A percentile compares a stretch with the other conserved stretches of the same genome.
phyloP scores from a whole-genome alignment of 1,140 invertebrate genomes.

The Saxidomus purpurata region DNA sequence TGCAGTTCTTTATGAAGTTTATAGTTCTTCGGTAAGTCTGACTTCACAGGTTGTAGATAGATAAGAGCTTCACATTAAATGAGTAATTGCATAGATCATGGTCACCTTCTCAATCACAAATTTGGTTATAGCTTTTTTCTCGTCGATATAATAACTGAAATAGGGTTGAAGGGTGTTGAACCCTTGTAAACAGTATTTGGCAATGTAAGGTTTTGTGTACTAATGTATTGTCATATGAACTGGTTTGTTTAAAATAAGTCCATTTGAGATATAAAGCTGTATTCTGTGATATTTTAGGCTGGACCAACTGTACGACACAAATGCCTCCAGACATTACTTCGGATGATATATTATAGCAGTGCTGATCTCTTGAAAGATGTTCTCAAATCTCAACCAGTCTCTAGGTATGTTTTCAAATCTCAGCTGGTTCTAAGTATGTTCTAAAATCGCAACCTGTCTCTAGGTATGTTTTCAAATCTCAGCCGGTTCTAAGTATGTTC shows the following conservation, averaged over 20 bases:
- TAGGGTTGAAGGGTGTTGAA: too few species aligned
- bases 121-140: too few species aligned
- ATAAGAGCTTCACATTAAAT: too few species aligned
- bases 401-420: conserved; percentile 85
- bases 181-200: too few species aligned
- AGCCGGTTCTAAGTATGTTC: conserved; percentile 86
- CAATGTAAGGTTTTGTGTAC: too few species aligned
- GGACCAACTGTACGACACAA: conserved; percentile 99
- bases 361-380: conserved; percentile 93
- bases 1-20: conserved; percentile 96
- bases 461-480: conserved; percentile 78
- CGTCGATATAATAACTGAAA: too few species aligned
- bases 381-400: conserved; percentile 96
- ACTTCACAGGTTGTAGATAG: too few species aligned
- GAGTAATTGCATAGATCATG: too few species aligned
- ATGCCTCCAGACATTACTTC: conserved; percentile 96
- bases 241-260: too few species aligned
- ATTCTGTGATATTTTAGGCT: conserved; percentile 88
- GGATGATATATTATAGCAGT: conserved; percentile 98
- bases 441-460: conserved; percentile 97
- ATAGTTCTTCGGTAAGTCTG: conserved; percentile 93
- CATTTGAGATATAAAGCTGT: too few species aligned
- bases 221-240: too few species aligned
- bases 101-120: too few species aligned
- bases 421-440: conserved; percentile 86